These are phyloP conservation scores for Sterrhoptilus dennistouni DNA, from an alignment of 2,113 vertebrate genomes.

Conservation along the genomic window DNA sequence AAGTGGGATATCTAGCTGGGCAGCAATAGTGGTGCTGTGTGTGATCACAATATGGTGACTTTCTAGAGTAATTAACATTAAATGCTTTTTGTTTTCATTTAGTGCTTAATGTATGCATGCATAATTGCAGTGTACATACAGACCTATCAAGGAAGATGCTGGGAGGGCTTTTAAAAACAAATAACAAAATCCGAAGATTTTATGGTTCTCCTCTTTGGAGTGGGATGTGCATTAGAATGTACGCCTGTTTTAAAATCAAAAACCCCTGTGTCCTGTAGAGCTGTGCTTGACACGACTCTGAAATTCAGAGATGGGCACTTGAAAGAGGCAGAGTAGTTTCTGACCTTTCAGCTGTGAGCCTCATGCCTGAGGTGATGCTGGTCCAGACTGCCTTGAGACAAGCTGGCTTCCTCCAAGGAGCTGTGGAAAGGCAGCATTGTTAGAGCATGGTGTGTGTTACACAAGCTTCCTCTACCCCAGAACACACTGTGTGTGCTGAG, in stretches of 20 bases:
- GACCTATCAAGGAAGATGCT: conserved; percentile 10
- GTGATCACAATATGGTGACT: conserved; percentile 68
- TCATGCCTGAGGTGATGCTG: background rate
- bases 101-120: conserved; percentile 59
- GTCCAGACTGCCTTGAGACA: background rate
- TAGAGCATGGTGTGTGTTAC: background rate
- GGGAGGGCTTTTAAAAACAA: conserved; percentile 22
- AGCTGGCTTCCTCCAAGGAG: background rate
- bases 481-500: background rate
- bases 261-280: background rate
- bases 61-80: conserved; percentile 72
- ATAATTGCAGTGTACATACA: conserved; percentile 59
- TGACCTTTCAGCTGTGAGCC: background rate
- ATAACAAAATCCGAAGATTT: background rate
- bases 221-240: background rate
- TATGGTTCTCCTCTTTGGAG: background rate
- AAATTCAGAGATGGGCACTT: background rate
- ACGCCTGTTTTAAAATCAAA: background rate
- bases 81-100: conserved; percentile 73
- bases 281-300: background rate
- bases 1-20: conserved; percentile 75
- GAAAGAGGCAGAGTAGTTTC: background rate
- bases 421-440: accelerated
- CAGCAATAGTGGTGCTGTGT: conserved; percentile 47
- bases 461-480: background rate